phyloP scores from a whole-genome alignment of 2,888 invertebrate genomes.

The Dromius quadrimaculatus region DNA sequence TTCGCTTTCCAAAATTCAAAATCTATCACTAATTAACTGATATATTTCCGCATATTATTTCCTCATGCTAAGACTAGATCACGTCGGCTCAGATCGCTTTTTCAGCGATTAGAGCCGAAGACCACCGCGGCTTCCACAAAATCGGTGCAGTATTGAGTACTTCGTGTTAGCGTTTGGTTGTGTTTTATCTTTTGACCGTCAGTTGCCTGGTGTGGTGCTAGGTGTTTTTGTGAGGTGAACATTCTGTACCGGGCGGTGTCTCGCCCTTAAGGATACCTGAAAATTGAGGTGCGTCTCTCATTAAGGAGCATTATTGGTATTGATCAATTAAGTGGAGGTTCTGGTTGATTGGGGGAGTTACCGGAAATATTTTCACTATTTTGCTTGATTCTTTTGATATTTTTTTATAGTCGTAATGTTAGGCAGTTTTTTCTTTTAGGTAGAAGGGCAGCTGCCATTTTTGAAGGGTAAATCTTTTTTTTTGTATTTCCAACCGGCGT shows the following conservation, averaged over 20 bases:
- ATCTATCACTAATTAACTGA: not conserved
- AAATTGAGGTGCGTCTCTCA: constrained; percentile 17
- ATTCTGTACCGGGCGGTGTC: constrained; percentile 42
- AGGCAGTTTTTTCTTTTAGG: no score
- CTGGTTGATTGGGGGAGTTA: no score
- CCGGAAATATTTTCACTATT: no score
- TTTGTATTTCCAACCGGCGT: no score
- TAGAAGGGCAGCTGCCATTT: no score
- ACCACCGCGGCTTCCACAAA: constrained; percentile 29
- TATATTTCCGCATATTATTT: not conserved
- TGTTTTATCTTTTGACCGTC: constrained; percentile 5
- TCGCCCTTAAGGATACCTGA: constrained; percentile 12
- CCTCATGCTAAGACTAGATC: not conserved
- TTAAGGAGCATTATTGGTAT: constrained; percentile 1
- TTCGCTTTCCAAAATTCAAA: no score
- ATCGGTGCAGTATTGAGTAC: constrained; percentile 47
- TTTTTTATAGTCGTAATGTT: no score
- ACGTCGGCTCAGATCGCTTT: constrained; percentile 10
- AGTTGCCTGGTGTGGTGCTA: constrained; percentile 29
- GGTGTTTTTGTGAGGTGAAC: constrained; percentile 33
- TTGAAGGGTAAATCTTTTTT: no score
- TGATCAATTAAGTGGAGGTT: constrained; percentile 4
- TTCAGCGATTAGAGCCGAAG: constrained; percentile 10
- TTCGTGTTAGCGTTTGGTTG: constrained; percentile 24
- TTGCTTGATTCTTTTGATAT: no score